These are phyloP conservation scores for Rhagologus leucostigma DNA, from an alignment of 2,113 vertebrate species.

Conservation along the genomic window DNA sequence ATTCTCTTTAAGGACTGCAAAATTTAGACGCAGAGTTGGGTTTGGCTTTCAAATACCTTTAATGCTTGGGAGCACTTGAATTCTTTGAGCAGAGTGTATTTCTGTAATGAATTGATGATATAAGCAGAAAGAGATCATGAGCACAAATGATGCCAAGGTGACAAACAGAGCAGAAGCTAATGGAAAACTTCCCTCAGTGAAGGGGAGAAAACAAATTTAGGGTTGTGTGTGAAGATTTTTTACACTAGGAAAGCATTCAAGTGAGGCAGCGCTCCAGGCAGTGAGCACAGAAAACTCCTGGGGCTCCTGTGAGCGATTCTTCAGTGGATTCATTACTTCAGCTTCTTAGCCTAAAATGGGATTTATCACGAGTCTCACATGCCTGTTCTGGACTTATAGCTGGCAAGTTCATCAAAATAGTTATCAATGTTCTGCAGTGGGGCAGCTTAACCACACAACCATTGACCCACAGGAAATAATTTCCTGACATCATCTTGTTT, in stretches of 20 bases:
- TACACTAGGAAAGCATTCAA: not conserved
- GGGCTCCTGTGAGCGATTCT: fast-evolving
- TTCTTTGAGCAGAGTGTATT: not conserved
- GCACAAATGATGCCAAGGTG: not conserved
- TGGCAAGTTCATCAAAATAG: not conserved
- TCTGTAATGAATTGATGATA: not conserved
- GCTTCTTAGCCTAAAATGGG: not conserved
- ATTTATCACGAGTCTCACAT: not conserved
- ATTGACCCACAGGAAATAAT: not conserved
- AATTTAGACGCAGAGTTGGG: not conserved
- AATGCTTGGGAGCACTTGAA: not conserved
- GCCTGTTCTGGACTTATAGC: not conserved
- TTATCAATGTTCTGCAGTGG: not conserved
- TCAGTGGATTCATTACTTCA: not conserved
- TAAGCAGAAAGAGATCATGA: not conserved
- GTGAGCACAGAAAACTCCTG: not conserved
- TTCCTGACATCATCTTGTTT: not conserved
- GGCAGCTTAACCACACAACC: not conserved
- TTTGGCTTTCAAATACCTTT: not conserved
- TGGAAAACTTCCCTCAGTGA: not conserved
- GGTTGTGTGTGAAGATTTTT: not conserved
- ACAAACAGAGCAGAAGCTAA: not conserved
- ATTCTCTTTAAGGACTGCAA: not conserved
- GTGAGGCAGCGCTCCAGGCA: not conserved
- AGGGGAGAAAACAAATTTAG: not conserved